Evolutionary conservation across 2,888 invertebrate genomes (phyloP).

Genomic region (Pseudolycoriella hygida): DNA sequence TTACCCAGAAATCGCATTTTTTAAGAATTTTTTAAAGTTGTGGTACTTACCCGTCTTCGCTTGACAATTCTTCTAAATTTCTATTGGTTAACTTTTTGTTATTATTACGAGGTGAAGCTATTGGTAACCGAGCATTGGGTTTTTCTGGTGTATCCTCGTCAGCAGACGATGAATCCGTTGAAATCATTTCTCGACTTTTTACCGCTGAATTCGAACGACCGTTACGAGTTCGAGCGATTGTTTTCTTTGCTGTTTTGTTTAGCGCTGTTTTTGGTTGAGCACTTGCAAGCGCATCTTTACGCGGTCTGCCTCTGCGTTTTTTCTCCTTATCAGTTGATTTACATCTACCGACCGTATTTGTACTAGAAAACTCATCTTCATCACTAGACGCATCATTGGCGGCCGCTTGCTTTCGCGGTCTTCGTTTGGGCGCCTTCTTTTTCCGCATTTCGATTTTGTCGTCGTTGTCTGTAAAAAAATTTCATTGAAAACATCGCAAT

Average conservation of each 20-base stretch:
- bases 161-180: conserved; percentile 15
- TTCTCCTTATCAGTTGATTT: conserved; percentile 15
- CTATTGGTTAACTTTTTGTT: not conserved
- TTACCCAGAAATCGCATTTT: too few relatives aligned
- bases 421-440: conserved; percentile 14
- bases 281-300: conserved; percentile 17
- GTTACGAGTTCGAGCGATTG: conserved; percentile 11
- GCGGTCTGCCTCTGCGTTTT: conserved; percentile 27
- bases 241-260: conserved; percentile 9
- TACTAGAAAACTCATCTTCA: conserved; percentile 14
- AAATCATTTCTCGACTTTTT: conserved; percentile 17
- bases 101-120: not conserved
- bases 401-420: conserved; percentile 13
- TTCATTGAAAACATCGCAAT: too few relatives aligned
- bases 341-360: conserved; percentile 9
- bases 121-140: not conserved
- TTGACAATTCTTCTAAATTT: conserved; percentile 15
- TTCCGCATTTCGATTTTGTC: conserved; percentile 13
- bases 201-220: conserved; percentile 17
- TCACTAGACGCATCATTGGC: conserved; percentile 22
- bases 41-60: not conserved
- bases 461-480: conserved; percentile 10
- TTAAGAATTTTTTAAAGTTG: too few relatives aligned
- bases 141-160: conserved; percentile 9
- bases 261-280: conserved; percentile 6